A percentile compares a stretch with the other conserved stretches of the same genome.
Evolutionary conservation across 1,140 invertebrate genomes (phyloP).

Genomic region (Bombus haemorrhoidalis): DNA sequence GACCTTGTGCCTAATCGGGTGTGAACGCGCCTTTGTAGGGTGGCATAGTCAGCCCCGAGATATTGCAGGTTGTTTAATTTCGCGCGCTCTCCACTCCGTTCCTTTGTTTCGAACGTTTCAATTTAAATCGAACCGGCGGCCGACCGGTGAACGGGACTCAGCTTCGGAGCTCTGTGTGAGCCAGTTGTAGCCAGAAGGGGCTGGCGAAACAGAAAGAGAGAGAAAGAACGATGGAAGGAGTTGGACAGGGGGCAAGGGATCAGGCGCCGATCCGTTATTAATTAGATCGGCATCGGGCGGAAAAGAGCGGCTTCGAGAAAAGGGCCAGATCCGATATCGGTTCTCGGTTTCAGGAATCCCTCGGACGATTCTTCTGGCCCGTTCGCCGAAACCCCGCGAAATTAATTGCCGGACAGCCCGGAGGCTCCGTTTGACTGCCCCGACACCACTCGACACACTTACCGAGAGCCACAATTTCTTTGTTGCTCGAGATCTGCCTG

Average conservation of each 20-base stretch:
- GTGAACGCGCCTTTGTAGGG: conserved; percentile 79
- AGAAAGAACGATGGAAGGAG: conserved; percentile 14
- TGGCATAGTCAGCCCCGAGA: conserved; percentile 62
- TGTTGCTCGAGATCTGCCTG: conserved; percentile 28
- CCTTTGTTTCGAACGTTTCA: conserved; percentile 77
- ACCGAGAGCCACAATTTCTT: conserved; percentile 35
- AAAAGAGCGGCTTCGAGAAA: conserved; percentile 71
- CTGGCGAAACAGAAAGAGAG: neutral
- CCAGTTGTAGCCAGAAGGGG: neutral
- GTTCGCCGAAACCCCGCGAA: conserved; percentile 72
- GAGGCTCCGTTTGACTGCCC: conserved; percentile 55
- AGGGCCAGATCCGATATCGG: conserved; percentile 73
- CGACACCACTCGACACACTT: conserved; percentile 62
- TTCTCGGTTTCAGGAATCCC: conserved; percentile 72
- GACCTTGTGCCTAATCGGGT: conserved; percentile 76
- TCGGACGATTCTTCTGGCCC: conserved; percentile 59
- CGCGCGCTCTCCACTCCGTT: conserved; percentile 61
- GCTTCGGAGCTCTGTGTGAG: neutral
- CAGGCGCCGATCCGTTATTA: conserved; percentile 81
- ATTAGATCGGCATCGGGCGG: conserved; percentile 76
- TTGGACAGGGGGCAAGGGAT: conserved; percentile 37
- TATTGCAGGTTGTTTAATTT: conserved; percentile 78
- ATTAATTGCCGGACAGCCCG: conserved; percentile 73
- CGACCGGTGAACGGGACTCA: neutral
- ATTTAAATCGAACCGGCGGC: conserved; percentile 65